These are phyloP conservation scores for Pungitius pungitius DNA, from an alignment of 2,113 vertebrate genomes.

Conservation along the genomic window DNA sequence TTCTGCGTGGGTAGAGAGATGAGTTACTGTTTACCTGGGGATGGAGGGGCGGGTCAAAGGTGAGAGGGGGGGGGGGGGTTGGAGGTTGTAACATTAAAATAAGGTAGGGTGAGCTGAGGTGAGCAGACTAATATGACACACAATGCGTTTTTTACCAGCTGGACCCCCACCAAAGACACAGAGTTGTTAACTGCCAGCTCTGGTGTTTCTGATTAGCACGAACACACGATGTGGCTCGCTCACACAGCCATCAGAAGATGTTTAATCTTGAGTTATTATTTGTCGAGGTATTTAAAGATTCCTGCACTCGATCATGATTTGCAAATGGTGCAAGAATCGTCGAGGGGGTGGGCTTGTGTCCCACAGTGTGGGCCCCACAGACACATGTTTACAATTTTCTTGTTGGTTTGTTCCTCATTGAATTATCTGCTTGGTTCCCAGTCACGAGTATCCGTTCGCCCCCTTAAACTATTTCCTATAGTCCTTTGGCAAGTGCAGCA, in stretches of 20 bases:
- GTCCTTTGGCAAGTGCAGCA: constrained; percentile 64
- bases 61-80: neutral
- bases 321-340: constrained; percentile 54
- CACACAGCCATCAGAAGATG: constrained; percentile 49
- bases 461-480: constrained; percentile 58
- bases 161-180: constrained; percentile 35
- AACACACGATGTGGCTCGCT: constrained; percentile 53
- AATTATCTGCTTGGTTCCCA: constrained; percentile 74
- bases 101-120: constrained; percentile 55
- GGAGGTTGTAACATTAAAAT: constrained; percentile 33
- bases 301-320: constrained; percentile 70
- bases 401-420: constrained; percentile 77
- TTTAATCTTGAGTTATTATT: constrained; percentile 61
- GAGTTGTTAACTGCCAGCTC: constrained; percentile 54
- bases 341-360: constrained; percentile 42
- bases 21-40: constrained; percentile 48
- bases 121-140: constrained; percentile 43
- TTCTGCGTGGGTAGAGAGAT: constrained; percentile 33
- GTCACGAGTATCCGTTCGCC: constrained; percentile 73
- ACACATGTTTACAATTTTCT: constrained; percentile 81
- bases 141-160: constrained; percentile 43
- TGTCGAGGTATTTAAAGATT: constrained; percentile 63
- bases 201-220: constrained; percentile 59
- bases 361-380: constrained; percentile 59
- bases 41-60: neutral